Conservation (phyloP, 1,140 invertebrate genomes). For the Micrasema minimum region DNA sequence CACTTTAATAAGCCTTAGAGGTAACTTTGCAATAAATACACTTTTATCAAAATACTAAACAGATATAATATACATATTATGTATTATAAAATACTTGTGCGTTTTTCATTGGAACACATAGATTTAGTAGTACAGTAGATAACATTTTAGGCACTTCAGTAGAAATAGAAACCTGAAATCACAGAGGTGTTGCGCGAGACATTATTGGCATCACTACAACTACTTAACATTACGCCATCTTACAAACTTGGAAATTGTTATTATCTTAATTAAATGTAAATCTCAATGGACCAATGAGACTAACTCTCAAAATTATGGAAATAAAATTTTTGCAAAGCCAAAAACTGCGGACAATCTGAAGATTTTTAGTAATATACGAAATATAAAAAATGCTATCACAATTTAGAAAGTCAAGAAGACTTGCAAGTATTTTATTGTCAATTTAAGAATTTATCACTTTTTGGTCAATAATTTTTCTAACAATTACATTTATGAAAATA, state of each 20-base stretch:
- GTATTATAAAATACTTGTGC: slow-evolving; percentile 17
- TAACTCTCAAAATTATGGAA: neutral
- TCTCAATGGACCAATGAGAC: slow-evolving; percentile 9
- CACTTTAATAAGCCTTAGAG: slow-evolving; percentile 43
- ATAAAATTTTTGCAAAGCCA: slow-evolving; percentile 3
- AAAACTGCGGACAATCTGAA: neutral
- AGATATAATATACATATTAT: slow-evolving; percentile 10
- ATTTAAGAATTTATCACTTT: slow-evolving; percentile 31
- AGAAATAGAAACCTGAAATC: slow-evolving; percentile 10
- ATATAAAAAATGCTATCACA: slow-evolving; percentile 23
- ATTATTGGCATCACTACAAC: no score
- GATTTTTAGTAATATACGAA: slow-evolving; percentile 2
- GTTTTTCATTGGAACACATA: slow-evolving; percentile 13
- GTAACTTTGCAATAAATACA: slow-evolving; percentile 35
- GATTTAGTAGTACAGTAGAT: slow-evolving; percentile 5
- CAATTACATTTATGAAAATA: slow-evolving; percentile 28
- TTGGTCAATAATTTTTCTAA: slow-evolving; percentile 32
- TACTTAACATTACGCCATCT: no score
- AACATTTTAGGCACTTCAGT: slow-evolving; percentile 17
- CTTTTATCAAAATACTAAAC: slow-evolving; percentile 20
- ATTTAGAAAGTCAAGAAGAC: slow-evolving; percentile 11
- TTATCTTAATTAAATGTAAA: slow-evolving; percentile 23
- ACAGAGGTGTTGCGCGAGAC: neutral
- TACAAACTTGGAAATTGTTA: slow-evolving; percentile 16
- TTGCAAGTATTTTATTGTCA: slow-evolving; percentile 24